Percentiles rank a stretch among this genome's conserved stretches.
Evolutionary conservation across 2,888 invertebrate genomes (phyloP).

Genomic region (Uloborus plumipes): DNA sequence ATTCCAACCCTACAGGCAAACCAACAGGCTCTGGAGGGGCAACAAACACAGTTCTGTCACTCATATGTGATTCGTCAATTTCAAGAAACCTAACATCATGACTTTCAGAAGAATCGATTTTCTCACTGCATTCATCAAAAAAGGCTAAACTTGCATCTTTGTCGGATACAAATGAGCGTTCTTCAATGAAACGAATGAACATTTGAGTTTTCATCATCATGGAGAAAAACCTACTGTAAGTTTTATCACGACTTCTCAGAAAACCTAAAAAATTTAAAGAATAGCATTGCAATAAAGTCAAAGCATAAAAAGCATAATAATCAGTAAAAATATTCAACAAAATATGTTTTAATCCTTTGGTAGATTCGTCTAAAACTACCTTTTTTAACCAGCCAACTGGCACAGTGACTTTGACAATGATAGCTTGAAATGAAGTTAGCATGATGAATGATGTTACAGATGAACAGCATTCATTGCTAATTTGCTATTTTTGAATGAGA

Average conservation of each 20-base stretch:
- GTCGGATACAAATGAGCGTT: conserved; percentile 98
- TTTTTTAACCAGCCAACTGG: too few species aligned
- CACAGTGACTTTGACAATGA: too few species aligned
- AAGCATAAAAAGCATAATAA: too few species aligned
- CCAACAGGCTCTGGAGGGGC: conserved; percentile 86
- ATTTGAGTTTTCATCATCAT: conserved; percentile 93
- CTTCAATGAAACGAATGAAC: conserved; percentile 98
- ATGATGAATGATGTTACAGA: too few species aligned
- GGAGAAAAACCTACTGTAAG: conserved; percentile 82
- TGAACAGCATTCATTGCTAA: too few species aligned
- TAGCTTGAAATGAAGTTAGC: too few species aligned
- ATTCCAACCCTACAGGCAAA: conserved; percentile 70
- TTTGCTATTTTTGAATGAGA: too few species aligned
- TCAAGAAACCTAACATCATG: conserved; percentile 79
- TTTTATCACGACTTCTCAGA: conserved; percentile 88
- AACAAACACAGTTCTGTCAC: conserved; percentile 94
- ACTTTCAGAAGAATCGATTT: conserved; percentile 70
- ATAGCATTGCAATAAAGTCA: not conserved
- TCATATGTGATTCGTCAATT: conserved; percentile 80
- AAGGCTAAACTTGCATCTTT: conserved; percentile 95
- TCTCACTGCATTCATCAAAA: conserved; percentile 97
- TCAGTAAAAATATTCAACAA: too few species aligned
- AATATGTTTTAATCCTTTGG: too few species aligned
- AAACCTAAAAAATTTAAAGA: conserved; percentile 75
- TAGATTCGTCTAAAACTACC: too few species aligned